Conservation (phyloP, 2,113 vertebrate species). For the Corydoras sp. region DNA sequence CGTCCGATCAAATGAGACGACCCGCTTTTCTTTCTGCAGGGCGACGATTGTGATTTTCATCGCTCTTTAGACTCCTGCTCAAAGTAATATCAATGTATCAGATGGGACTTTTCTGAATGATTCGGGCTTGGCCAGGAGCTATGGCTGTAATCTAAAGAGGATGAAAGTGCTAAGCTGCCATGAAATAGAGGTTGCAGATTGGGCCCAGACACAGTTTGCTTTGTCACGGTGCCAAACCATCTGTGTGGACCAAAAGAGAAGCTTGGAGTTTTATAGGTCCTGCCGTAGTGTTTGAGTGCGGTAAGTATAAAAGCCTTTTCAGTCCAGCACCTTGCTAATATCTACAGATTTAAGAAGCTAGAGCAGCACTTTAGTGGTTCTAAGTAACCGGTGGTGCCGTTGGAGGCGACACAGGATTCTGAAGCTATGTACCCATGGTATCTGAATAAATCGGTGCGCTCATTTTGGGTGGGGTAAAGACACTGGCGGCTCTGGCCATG, state of each 20-base stretch:
- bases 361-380: slow-evolving; percentile 19
- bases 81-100: slow-evolving; percentile 13
- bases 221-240: slow-evolving; percentile 71
- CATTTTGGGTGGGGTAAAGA: too few species aligned
- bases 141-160: slow-evolving; percentile 60
- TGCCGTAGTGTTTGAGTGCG: slow-evolving; percentile 50
- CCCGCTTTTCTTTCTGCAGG: too few species aligned
- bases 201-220: slow-evolving; percentile 67
- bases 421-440: too few species aligned
- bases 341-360: slow-evolving; percentile 27
- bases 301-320: slow-evolving; percentile 40
- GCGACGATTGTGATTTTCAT: slow-evolving; percentile 38
- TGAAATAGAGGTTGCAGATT: slow-evolving; percentile 70
- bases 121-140: slow-evolving; percentile 41
- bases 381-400: slow-evolving; percentile 13
- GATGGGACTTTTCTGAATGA: slow-evolving; percentile 38
- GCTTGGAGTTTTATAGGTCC: slow-evolving; percentile 48
- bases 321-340: slow-evolving; percentile 44
- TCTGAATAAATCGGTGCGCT: too few species aligned
- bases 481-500: too few species aligned
- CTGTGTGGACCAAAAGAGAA: slow-evolving; percentile 60
- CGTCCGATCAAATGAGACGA: too few species aligned
- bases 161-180: slow-evolving; percentile 69
- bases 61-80: slow-evolving; percentile 26
- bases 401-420: slow-evolving; percentile 10